phyloP scores from a whole-genome alignment of 2,888 invertebrate species.

The Heliconius cydno region DNA sequence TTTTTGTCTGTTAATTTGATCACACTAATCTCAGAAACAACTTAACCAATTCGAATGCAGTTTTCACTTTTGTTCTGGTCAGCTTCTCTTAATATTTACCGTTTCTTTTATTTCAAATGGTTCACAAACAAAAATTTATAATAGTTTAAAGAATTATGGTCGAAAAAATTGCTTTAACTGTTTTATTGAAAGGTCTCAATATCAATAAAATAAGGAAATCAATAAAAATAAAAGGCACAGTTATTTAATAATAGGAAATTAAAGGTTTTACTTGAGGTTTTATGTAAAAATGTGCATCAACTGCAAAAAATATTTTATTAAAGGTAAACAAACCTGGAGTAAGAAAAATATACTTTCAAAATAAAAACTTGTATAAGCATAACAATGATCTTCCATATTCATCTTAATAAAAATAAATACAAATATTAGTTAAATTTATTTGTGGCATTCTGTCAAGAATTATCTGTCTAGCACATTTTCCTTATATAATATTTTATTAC shows the following conservation, averaged over 20 bases:
- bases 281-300: background rate
- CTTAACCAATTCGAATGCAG: no score
- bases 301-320: background rate
- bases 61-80: no score
- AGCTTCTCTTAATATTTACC: no score
- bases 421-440: background rate
- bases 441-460: background rate
- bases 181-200: background rate
- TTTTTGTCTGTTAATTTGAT: no score
- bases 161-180: no score
- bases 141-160: no score
- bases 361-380: slow-evolving; percentile 5
- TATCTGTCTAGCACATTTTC: slow-evolving; percentile 1
- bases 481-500: slow-evolving; percentile 13
- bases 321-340: slow-evolving; percentile 13
- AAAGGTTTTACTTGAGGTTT: background rate
- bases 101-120: no score
- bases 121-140: no score
- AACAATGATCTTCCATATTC: slow-evolving; percentile 1
- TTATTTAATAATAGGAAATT: background rate
- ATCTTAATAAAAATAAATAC: background rate
- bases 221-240: slow-evolving; percentile 17
- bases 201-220: slow-evolving; percentile 8
- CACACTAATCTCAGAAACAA: no score
- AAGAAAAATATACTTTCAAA: slow-evolving; percentile 20